phyloP scores from a whole-genome alignment of 1,140 invertebrate species.

The Carposina sasakii region DNA sequence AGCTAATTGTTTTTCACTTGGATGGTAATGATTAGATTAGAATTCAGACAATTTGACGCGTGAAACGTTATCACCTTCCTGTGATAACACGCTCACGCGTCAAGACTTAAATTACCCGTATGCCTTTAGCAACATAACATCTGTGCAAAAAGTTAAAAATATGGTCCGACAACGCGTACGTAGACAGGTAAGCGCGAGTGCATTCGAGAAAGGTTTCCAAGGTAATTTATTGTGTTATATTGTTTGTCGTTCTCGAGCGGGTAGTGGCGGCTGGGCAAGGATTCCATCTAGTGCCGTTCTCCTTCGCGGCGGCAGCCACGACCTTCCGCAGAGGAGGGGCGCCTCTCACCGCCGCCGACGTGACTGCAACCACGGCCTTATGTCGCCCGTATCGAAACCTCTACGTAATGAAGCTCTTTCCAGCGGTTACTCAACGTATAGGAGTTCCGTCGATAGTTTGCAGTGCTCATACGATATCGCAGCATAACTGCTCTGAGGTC shows the following conservation, averaged over 20 bases:
- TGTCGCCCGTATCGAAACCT: constrained; percentile 64
- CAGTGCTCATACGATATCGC: constrained; percentile 29
- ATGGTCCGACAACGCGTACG: no score
- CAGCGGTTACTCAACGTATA: constrained; percentile 66
- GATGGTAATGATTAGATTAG: constrained; percentile 47
- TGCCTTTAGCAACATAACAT: no score
- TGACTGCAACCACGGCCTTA: constrained; percentile 68
- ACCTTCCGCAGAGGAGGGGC: constrained; percentile 64
- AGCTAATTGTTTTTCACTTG: constrained; percentile 41
- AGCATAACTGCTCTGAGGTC: constrained; percentile 47
- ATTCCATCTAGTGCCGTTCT: constrained; percentile 63
- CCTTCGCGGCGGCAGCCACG: constrained; percentile 53
- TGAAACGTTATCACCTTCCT: constrained; percentile 10
- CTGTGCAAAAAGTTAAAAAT: no score
- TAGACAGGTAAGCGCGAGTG: no score
- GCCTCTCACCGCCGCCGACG: constrained; percentile 65
- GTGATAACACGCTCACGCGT: constrained; percentile 18
- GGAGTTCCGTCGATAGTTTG: constrained; percentile 54
- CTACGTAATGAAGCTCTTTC: constrained; percentile 68
- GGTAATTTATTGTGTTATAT: no score
- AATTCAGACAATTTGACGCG: constrained; percentile 31
- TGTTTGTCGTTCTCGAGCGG: background rate
- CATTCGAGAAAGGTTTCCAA: no score
- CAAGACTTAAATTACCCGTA: no score
- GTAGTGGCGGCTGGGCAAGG: constrained; percentile 49